These are phyloP conservation scores for Chamaea fasciata DNA, from an alignment of 2,113 vertebrate genomes.

Conservation along the genomic window DNA sequence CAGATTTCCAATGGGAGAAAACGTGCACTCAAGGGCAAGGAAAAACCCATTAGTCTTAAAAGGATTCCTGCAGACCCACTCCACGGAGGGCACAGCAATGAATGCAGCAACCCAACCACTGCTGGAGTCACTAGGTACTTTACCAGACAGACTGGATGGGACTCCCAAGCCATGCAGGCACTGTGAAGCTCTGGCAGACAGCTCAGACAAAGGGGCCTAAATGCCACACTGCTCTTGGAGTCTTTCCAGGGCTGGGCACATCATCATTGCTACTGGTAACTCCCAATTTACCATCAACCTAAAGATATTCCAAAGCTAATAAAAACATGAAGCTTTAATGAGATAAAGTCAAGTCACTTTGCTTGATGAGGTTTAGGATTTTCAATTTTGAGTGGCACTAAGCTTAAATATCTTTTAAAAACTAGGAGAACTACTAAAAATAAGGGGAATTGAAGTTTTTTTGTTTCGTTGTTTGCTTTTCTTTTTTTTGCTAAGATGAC, in stretches of 20 bases:
- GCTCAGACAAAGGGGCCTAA: neutral
- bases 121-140: neutral
- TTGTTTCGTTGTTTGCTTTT: neutral
- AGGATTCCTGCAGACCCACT: neutral
- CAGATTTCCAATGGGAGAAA: neutral
- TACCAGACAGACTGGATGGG: neutral
- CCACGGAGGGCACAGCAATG: neutral
- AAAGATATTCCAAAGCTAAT: neutral
- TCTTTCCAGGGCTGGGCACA: neutral
- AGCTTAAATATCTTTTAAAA: neutral
- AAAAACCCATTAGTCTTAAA: neutral
- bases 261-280: neutral
- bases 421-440: neutral
- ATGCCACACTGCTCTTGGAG: neutral
- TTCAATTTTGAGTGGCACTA: neutral
- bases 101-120: neutral
- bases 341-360: neutral
- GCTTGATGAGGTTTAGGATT: neutral
- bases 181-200: neutral
- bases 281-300: neutral
- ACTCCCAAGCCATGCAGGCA: neutral
- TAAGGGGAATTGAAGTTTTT: neutral
- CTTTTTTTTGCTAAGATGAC: neutral
- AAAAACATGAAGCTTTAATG: neutral
- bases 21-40: rapidly evolving